A percentile compares a stretch with the other conserved stretches of the same genome.
Conservation (phyloP, 1,140 invertebrate genomes). For the Aphidius ervi region DNA sequence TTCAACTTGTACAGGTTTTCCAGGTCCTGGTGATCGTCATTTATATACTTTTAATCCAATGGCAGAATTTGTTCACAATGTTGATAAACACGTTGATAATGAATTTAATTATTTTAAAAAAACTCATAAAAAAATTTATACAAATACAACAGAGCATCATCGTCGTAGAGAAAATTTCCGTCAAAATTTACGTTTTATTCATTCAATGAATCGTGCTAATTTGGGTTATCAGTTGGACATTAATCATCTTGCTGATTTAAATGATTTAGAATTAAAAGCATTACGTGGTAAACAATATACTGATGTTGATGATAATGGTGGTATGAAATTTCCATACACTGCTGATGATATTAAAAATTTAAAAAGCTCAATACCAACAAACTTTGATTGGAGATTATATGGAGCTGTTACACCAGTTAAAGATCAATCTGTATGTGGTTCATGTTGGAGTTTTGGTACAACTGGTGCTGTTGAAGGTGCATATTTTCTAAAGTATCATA, state of each 20-base stretch:
- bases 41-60: constrained; percentile 88
- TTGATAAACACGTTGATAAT: constrained; percentile 68
- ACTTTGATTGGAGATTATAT: constrained; percentile 84
- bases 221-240: constrained; percentile 71
- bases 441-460: constrained; percentile 95
- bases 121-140: constrained; percentile 71
- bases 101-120: constrained; percentile 76
- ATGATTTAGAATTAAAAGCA: constrained; percentile 72
- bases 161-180: constrained; percentile 76
- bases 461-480: constrained; percentile 90
- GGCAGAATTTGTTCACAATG: constrained; percentile 77
- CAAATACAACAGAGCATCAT: constrained; percentile 60
- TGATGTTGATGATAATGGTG: constrained; percentile 64
- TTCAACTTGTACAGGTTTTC: constrained; percentile 74
- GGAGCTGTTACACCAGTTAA: constrained; percentile 94
- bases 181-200: constrained; percentile 84
- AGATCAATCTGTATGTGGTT: constrained; percentile 95
- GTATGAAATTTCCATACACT: constrained; percentile 71
- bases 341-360: constrained; percentile 41
- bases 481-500: constrained; percentile 76
- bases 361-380: constrained; percentile 59
- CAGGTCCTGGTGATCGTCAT: constrained; percentile 77
- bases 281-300: constrained; percentile 71
- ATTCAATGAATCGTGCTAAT: constrained; percentile 78
- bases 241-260: constrained; percentile 87